Evolutionary conservation across 2,113 vertebrate genomes (phyloP).

Genomic region (Pterocles orientalis): DNA sequence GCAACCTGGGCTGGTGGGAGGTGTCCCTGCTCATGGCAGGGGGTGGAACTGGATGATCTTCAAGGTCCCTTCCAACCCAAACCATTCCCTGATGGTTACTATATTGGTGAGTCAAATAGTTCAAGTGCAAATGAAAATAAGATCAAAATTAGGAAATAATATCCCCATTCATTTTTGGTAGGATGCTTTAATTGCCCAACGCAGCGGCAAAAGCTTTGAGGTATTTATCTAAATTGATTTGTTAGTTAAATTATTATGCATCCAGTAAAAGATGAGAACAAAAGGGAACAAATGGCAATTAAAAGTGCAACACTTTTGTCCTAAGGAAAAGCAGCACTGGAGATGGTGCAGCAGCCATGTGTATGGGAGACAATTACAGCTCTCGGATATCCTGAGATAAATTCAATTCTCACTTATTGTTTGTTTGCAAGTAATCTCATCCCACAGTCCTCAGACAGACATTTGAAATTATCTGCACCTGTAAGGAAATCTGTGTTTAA

Average conservation of each 20-base stretch:
- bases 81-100: neutral
- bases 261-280: neutral
- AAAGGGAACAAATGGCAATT: neutral
- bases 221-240: neutral
- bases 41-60: too few species aligned
- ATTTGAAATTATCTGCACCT: neutral
- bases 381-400: neutral
- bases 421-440: neutral
- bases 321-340: neutral
- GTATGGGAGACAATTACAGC: neutral
- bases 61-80: too few species aligned
- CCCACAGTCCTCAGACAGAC: neutral
- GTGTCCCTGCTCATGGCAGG: too few species aligned
- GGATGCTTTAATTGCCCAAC: neutral
- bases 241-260: neutral
- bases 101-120: neutral
- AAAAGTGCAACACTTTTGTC: neutral
- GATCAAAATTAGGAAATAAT: neutral
- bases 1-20: too few species aligned
- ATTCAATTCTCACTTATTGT: slow-evolving; percentile 7
- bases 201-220: neutral
- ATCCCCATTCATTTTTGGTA: neutral
- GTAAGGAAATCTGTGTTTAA: neutral
- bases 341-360: neutral
- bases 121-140: neutral